Evolutionary conservation across 1,140 invertebrate species (phyloP).

Genomic region (Mamestra configurata): DNA sequence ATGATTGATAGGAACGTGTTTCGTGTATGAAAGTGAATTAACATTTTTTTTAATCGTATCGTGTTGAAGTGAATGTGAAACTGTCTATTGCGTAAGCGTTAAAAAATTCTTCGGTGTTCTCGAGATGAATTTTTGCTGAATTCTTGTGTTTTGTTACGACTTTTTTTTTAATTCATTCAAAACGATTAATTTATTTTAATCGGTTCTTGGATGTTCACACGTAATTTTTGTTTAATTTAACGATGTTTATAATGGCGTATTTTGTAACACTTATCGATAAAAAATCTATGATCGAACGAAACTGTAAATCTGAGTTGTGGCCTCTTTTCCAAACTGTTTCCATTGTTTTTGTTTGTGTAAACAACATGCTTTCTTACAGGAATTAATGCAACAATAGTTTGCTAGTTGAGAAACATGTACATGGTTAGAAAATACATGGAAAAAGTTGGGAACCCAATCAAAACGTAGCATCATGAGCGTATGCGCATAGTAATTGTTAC

Average conservation of each 20-base stretch:
- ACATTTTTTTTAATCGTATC: slow-evolving; percentile 71
- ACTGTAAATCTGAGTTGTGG: slow-evolving; percentile 52
- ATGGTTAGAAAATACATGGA: slow-evolving; percentile 66
- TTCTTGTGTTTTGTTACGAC: slow-evolving; percentile 47
- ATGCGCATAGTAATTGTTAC: slow-evolving; percentile 65
- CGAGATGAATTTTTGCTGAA: slow-evolving; percentile 62
- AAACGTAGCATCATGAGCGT: slow-evolving; percentile 56
- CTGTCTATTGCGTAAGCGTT: slow-evolving; percentile 76
- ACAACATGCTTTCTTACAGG: slow-evolving; percentile 55
- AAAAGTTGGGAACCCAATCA: slow-evolving; percentile 64
- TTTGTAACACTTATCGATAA: slow-evolving; percentile 21
- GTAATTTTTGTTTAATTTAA: slow-evolving; percentile 6
- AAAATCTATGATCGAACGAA: neutral
- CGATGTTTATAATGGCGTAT: slow-evolving; percentile 1
- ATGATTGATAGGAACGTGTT: slow-evolving; percentile 69
- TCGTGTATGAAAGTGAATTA: slow-evolving; percentile 83
- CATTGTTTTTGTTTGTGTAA: slow-evolving; percentile 40
- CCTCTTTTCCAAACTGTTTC: slow-evolving; percentile 54
- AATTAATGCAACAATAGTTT: slow-evolving; percentile 55
- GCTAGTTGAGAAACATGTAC: slow-evolving; percentile 50
- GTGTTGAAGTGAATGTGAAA: slow-evolving; percentile 84
- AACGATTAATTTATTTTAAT: slow-evolving; percentile 13
- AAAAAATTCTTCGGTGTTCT: slow-evolving; percentile 67
- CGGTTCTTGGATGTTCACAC: neutral
- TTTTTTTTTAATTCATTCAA: slow-evolving; percentile 28